phyloP scores from a whole-genome alignment of 1,140 invertebrate genomes.

The Fopius arisanus region DNA sequence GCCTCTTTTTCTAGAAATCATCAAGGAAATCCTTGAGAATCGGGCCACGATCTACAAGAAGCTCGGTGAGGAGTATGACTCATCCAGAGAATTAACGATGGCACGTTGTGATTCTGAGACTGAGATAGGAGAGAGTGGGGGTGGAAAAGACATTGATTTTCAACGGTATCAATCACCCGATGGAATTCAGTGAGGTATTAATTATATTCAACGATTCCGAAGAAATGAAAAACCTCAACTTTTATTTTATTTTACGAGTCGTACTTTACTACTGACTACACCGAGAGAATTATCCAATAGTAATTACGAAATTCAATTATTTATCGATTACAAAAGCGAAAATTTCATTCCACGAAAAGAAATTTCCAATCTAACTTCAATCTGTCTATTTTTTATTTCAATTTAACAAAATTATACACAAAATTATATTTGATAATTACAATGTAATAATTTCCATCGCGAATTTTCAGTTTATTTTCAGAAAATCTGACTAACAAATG shows the following conservation, averaged over 20 bases:
- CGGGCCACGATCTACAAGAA: slow-evolving; percentile 70
- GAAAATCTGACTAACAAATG: no score
- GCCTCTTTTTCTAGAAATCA: slow-evolving; percentile 68
- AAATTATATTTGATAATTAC: no score
- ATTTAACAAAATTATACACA: no score
- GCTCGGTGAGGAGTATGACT: slow-evolving; percentile 59
- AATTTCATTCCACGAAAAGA: no score
- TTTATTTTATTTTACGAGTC: background rate
- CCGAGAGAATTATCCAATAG: no score
- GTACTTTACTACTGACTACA: background rate
- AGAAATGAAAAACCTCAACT: background rate
- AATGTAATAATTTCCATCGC: no score
- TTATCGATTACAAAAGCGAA: no score
- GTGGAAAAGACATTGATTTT: slow-evolving; percentile 39
- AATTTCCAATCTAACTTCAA: no score
- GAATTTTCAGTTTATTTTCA: no score
- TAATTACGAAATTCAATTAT: no score
- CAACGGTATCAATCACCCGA: slow-evolving; percentile 41
- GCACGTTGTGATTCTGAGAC: slow-evolving; percentile 32
- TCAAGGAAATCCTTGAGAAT: slow-evolving; percentile 77
- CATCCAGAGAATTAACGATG: slow-evolving; percentile 33
- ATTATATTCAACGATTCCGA: slow-evolving; percentile 26
- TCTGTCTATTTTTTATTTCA: no score
- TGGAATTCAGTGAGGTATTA: slow-evolving; percentile 16
- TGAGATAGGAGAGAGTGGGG: slow-evolving; percentile 48